These are phyloP conservation scores for Melanotaenia parkinsoni DNA, from an alignment of 2,797 vertebrate genomes.

Conservation along the genomic window DNA sequence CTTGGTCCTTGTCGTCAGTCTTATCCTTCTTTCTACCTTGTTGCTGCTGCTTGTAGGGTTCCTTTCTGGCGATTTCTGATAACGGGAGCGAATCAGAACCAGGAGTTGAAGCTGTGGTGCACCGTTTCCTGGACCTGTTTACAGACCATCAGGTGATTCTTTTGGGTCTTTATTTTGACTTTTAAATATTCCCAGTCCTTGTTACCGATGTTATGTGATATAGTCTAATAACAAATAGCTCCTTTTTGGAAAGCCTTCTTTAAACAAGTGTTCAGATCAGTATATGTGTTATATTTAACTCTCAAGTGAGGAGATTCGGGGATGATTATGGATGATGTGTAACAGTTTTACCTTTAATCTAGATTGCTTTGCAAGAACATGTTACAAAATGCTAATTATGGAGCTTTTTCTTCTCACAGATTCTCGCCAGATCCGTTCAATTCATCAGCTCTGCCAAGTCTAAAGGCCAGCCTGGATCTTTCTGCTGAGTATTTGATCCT, in stretches of 20 bases:
- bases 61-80: slow-evolving; percentile 98
- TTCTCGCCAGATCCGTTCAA: slow-evolving; percentile 96
- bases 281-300: background rate
- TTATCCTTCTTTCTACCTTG: background rate
- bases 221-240: too few species aligned
- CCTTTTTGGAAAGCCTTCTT: too few species aligned
- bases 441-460: slow-evolving; percentile 87
- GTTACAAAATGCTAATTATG: background rate
- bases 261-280: background rate
- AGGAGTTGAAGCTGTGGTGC: slow-evolving; percentile 98
- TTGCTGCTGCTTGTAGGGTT: slow-evolving; percentile 80
- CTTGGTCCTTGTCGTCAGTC: background rate
- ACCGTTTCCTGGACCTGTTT: slow-evolving; percentile 98
- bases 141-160: slow-evolving; percentile 90
- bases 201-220: background rate
- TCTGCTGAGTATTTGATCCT: slow-evolving; percentile 95
- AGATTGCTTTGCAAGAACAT: background rate
- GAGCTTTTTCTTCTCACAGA: slow-evolving; percentile 69
- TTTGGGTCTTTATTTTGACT: background rate
- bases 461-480: slow-evolving; percentile 96
- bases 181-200: background rate
- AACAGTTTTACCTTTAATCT: background rate
- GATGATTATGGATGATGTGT: background rate
- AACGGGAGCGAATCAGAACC: slow-evolving; percentile 97
- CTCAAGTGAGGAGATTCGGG: background rate